Evolutionary conservation across 1,140 invertebrate species (phyloP), one percentile per base, ranked within the genome.

Genomic region (Panagrolaimus sp.): DNA sequence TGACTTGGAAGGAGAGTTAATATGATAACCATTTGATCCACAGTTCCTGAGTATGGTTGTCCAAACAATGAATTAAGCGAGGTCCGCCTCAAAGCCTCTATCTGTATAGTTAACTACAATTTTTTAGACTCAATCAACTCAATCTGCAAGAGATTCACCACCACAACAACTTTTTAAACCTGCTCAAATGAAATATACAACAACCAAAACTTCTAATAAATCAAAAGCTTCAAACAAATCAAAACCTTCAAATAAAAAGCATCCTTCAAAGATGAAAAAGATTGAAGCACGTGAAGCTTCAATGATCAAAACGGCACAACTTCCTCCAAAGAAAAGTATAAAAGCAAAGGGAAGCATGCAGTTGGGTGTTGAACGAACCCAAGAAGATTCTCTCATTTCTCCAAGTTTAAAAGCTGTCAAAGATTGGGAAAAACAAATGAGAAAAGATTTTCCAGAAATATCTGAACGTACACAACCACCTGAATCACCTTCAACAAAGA

Each of bases 371-470:
- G 32, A 38, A 4, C 7, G 2, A 38, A 38, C 32, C 2, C 32
- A 38, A 38, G 28, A n/a, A 21, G 14, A 12, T 12, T 10, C 15
- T 2, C 21, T 26, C 8, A 28, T 17, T 58, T n/a, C 14, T 0
- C 52, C 52, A 28, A 58, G 52, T 24, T 26, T 58, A 28, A n/a
- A 21, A 28, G 52, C 52, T 1, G 28, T 58, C 14, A 10, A 26
- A 28, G 17, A 58, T 21, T 58, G 52, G 52, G 1, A 58, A 28
- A 8, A 4, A 2, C 12, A 58, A 58, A 58, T 58, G 52, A 58
- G 52, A 24, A 21, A 58, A 17, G 52, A 58, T 4, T 58, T 58
- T 28, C 52, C 52, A 28, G 52, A 58, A 17, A 12, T 58, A 28
- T 26, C 52, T 12, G 52, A 58, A 24, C 52, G 21, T 12, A 58